Percentiles rank a stretch among this genome's conserved stretches.
Conservation (phyloP, 2,888 invertebrate genomes). For the Oscheius onirici region DNA sequence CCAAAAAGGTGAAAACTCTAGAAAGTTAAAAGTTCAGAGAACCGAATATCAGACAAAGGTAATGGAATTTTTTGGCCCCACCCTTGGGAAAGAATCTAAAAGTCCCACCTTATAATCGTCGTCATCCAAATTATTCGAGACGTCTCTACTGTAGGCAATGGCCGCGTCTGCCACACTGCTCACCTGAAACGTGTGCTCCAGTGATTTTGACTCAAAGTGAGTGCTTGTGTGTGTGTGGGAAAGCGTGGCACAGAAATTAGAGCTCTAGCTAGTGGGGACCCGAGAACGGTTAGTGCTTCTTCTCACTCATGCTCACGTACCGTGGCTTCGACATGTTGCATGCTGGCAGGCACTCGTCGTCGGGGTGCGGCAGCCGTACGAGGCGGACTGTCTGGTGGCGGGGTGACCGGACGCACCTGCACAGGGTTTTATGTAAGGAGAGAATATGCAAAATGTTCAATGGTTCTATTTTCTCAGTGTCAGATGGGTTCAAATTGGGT, state of each 20-base stretch:
- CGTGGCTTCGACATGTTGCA: slow-evolving; percentile 36
- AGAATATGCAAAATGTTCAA: neutral
- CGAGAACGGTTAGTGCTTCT: no score
- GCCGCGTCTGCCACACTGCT: slow-evolving; percentile 34
- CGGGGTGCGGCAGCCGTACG: slow-evolving; percentile 15
- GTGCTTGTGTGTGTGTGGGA: neutral
- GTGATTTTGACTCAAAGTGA: neutral
- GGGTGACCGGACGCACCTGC: slow-evolving; percentile 44
- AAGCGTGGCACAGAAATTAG: no score
- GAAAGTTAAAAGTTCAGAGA: no score
- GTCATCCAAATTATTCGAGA: slow-evolving; percentile 16
- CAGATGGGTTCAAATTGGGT: no score
- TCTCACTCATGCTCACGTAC: slow-evolving; percentile 14
- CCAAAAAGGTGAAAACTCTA: no score
- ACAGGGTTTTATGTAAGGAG: neutral
- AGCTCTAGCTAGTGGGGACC: no score
- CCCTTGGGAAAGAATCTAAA: no score
- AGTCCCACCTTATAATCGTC: slow-evolving; percentile 8
- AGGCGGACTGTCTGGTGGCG: slow-evolving; percentile 43
- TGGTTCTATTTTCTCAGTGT: neutral
- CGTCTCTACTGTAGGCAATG: slow-evolving; percentile 28
- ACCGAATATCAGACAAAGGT: no score
- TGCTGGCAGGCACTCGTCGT: slow-evolving; percentile 31
- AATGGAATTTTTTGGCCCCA: no score
- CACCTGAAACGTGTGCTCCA: slow-evolving; percentile 9